Base-by-base conservation (phyloP, 2,797 vertebrate genomes). In the Parambassis ranga region DNA sequence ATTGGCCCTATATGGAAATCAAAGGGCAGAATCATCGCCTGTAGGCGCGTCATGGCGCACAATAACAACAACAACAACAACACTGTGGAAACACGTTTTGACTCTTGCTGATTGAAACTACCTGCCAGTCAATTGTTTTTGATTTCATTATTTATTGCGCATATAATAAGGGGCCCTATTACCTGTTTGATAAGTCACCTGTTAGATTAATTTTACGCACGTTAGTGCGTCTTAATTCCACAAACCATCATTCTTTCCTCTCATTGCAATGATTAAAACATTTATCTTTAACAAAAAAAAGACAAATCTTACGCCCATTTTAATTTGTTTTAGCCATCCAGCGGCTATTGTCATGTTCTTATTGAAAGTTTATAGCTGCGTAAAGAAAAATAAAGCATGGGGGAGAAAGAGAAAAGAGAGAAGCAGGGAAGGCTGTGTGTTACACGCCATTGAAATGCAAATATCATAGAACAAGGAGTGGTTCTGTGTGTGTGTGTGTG, bases 371-470 rank as follows among this genome's bases (percentile, higher is more conserved):
- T 85, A 80, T 84, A 57, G 84, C 77, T 83, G 83, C 83, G 79
- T 83, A 70, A 81, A 86, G 77, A 73, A 79, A 86, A 87, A 84
- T 89, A 79, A 87, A 86, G 88, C 81, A n/a, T 70, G 57, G 56
- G 47, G 65, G 65, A 60, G 70, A 73, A 35, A 63, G 60, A 80
- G 71, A 86, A 71, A 82, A n/a, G 67, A 68, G 79, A 66, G 74
- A 84, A 78, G 68, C 72, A 56, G 87, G 74, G 83, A n/a, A 85
- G 78, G 65, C 83, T 87, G 87, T 88, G 91, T 92, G 92, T 92
- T 91, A 90, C 87, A 90, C 81, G 87, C 91, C 81, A 94, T 94
- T 94, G 90, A 93, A 92, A 93, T 94, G 92, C 93, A 93, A 94
- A 93, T 94, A 90, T 92, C 83, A 91, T 70, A 87, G 93, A 93